Evolutionary conservation across 2,797 vertebrate genomes (phyloP).

Genomic region (Euthynnus affinis): DNA sequence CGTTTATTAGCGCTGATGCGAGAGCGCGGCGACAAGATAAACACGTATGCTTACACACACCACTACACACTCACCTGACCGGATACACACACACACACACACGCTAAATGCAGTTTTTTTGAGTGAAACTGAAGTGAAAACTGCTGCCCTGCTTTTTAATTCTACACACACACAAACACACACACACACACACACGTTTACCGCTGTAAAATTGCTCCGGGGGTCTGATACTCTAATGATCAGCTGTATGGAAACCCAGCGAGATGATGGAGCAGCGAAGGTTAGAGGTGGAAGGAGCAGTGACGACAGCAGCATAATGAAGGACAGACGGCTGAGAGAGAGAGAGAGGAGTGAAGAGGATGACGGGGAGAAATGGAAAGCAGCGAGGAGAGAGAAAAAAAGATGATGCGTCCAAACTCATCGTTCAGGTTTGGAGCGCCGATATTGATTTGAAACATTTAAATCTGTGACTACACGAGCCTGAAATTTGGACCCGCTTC

Average conservation of each 20-base stretch:
- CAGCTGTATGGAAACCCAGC: background rate
- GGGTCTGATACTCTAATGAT: slow-evolving; percentile 4
- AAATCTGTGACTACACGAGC: too few species aligned
- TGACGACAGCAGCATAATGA: background rate
- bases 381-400: too few species aligned
- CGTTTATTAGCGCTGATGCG: slow-evolving; percentile 24
- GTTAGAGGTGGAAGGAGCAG: background rate
- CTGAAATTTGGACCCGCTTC: too few species aligned
- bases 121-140: slow-evolving; percentile 15
- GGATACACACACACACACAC: background rate
- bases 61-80: background rate
- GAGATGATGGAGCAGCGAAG: background rate
- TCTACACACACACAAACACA: background rate
- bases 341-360: background rate
- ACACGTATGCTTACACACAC: background rate
- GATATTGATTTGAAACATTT: too few species aligned
- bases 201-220: background rate
- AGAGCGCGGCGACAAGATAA: background rate
- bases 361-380: too few species aligned
- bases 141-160: slow-evolving; percentile 22
- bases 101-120: background rate
- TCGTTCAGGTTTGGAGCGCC: too few species aligned
- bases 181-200: background rate
- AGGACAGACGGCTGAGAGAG: background rate
- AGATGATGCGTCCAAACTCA: too few species aligned